Percentiles rank a stretch among this genome's conserved stretches.
phyloP scores from a whole-genome alignment of 2,113 vertebrate genomes.

The Rhabdornis inornatus region DNA sequence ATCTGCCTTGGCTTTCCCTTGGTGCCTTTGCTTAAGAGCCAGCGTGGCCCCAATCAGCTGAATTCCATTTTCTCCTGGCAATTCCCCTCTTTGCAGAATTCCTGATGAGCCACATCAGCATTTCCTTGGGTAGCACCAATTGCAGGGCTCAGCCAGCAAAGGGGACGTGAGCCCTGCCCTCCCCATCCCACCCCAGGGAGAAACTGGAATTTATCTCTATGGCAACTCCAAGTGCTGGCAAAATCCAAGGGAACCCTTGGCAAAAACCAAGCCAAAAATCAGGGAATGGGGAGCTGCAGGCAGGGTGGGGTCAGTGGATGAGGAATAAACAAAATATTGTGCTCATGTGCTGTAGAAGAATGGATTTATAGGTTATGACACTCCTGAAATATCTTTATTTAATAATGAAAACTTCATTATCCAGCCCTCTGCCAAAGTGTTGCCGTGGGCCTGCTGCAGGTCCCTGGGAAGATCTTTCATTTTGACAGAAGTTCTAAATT shows the following conservation, averaged over 20 bases:
- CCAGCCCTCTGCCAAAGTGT: constrained; percentile 67
- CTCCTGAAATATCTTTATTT: constrained; percentile 80
- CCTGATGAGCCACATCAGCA: background rate
- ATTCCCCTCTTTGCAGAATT: background rate
- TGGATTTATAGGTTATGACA: constrained; percentile 75
- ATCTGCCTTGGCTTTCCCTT: background rate
- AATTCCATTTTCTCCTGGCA: background rate
- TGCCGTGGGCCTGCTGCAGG: constrained; percentile 69
- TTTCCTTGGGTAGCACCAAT: constrained; percentile 21
- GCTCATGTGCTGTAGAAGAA: constrained; percentile 23
- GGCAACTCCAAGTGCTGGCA: background rate
- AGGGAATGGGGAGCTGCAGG: background rate
- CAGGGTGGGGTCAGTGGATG: background rate
- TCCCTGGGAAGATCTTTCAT: constrained; percentile 79
- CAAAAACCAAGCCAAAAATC: background rate
- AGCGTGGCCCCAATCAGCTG: background rate
- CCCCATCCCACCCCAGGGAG: background rate
- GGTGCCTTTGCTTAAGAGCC: background rate
- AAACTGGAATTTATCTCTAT: background rate
- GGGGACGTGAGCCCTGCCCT: background rate
- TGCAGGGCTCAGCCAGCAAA: background rate
- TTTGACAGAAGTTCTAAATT: constrained; percentile 78
- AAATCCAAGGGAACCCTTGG: too few relatives aligned
- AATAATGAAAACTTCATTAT: constrained; percentile 86
- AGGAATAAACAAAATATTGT: constrained; percentile 61